These are phyloP conservation scores for Apistogramma diplotaenia DNA, from an alignment of 2,113 vertebrate species.

Conservation along the genomic window DNA sequence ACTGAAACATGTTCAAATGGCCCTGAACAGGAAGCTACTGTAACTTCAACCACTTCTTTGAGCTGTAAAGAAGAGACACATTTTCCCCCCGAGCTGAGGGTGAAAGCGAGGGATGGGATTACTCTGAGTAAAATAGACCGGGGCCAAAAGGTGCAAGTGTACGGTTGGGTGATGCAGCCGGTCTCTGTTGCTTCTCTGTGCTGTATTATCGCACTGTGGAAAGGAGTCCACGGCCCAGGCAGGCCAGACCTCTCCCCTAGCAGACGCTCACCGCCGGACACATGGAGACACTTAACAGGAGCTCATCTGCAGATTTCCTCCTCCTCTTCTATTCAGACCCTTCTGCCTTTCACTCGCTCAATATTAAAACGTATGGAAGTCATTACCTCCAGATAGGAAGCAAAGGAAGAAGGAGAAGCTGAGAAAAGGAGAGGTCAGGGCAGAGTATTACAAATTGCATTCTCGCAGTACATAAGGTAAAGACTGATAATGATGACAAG, in stretches of 20 bases:
- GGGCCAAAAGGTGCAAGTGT: slow-evolving; percentile 41
- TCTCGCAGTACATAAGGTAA: slow-evolving; percentile 24
- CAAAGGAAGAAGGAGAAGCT: slow-evolving; percentile 1
- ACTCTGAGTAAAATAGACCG: slow-evolving; percentile 31
- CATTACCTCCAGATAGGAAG: slow-evolving; percentile 59
- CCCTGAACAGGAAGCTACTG: slow-evolving; percentile 34
- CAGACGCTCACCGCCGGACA: slow-evolving; percentile 57
- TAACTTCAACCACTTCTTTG: slow-evolving; percentile 9
- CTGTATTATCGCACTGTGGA: slow-evolving; percentile 44
- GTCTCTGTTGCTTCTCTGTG: slow-evolving; percentile 44
- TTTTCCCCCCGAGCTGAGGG: background rate
- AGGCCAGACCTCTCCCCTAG: slow-evolving; percentile 32
- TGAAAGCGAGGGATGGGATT: slow-evolving; percentile 34
- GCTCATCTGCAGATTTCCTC: slow-evolving; percentile 76
- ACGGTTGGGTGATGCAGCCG: slow-evolving; percentile 25
- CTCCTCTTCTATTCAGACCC: slow-evolving; percentile 39
- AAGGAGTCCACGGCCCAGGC: slow-evolving; percentile 27
- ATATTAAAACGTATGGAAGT: slow-evolving; percentile 71
- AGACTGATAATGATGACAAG: slow-evolving; percentile 9
- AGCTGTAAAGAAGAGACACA: background rate
- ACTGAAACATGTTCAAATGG: slow-evolving; percentile 37
- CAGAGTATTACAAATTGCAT: slow-evolving; percentile 48
- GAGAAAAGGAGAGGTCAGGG: slow-evolving; percentile 7
- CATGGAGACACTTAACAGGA: slow-evolving; percentile 79
- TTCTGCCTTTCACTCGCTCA: slow-evolving; percentile 44